Evolutionary conservation across 2,888 invertebrate genomes (phyloP), one percentile per base, ranked within the genome.

Genomic region (Limenitis camilla): DNA sequence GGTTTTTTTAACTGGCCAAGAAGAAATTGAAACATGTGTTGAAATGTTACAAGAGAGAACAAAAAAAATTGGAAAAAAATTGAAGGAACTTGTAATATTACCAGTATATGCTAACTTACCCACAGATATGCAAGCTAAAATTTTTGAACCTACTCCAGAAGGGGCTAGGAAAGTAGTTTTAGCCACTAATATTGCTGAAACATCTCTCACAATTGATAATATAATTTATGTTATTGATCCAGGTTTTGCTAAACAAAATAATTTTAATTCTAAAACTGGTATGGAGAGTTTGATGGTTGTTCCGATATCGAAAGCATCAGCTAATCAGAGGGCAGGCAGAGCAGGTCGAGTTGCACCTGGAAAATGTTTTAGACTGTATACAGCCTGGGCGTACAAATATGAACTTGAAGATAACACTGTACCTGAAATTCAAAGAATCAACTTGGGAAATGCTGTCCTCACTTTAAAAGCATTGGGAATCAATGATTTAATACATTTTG

Each of bases 111-210:
- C 99, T 2, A 99, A 99, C 85, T 89, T 99, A 42, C 99, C 99
- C 0, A 97, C 97, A 67, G 99, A 99, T 67, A 95, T 99, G 95
- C 99, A 99, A 82, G 96, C 97, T 3, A 98, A 98, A 81, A 99
- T 99, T 67, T 99, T 99, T 81, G 96, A 97, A 67, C 98, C 97
- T 0, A 99, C 99, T 0, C 99, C 99, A 38, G 95, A 95, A 6
- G 96, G 96, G 58, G 97, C 99, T 0, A 90, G 99, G 56, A 99
- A 99, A 89, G 97, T 99, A 8, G 94, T 99, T 6, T 81, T 99
- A 41, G 99, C 99, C 0, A 99, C 99, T 11, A 99, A 99, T 72
- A 99, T 99, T 69, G 99, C 99, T 0, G 99, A 99, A 88, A 99
- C 99, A 0, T 99, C 99, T 2, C 87, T 99, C 32, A 99, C 99